Base-by-base conservation (phyloP, 2,888 invertebrate species). In the Macropis europaea region DNA sequence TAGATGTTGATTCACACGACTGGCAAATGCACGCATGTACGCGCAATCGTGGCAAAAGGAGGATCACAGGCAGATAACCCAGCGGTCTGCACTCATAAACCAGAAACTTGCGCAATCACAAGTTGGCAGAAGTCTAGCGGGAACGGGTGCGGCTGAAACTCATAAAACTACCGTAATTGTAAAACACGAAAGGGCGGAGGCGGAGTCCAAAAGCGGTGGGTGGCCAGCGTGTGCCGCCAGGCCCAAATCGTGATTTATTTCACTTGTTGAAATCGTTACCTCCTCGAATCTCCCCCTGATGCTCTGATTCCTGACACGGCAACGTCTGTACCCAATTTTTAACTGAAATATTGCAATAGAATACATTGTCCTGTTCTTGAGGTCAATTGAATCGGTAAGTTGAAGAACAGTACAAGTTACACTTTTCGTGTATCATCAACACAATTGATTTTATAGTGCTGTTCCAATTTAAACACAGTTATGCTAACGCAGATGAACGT, bases 71-170 rank as follows among this genome's bases (percentile, higher is more conserved):
- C 74, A 83, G 83, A 85, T 82, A 84, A 79, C 79, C 75, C 71
- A 69, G 68, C 78, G 76, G 76, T 83, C 80, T 76, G 83, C 79
- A 77, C 85, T 86, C 87, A 85, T 87, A 87, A 87, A 87, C 78
- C 81, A 85, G 84, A 87, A 87, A 87, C 87, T 87, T 87, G 84
- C 86, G 87, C 87, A 87, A 87, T 87, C 87, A 87, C 85, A 87
- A 87, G 84, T 87, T 86, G 84, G 82, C 76, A 77, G 82, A 87
- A 87, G 84, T 86, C 82, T 79, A 81, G 79, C 71, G 73, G 79
- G 81, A 80, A 77, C 73, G 77, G 76, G 82, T 43, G 79, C 71
- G 71, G 68, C 71, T 64, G 85, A 78, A 87, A 87, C 87, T 87
- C 87, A 87, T 87, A 87, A 87, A 87, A 87, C 87, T 87, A 85